Evolutionary conservation across 92 coral and sea anemone genomes (phyloP), one percentile per base, ranked within the genome.

Genomic region (Virgularia gustaviana): DNA sequence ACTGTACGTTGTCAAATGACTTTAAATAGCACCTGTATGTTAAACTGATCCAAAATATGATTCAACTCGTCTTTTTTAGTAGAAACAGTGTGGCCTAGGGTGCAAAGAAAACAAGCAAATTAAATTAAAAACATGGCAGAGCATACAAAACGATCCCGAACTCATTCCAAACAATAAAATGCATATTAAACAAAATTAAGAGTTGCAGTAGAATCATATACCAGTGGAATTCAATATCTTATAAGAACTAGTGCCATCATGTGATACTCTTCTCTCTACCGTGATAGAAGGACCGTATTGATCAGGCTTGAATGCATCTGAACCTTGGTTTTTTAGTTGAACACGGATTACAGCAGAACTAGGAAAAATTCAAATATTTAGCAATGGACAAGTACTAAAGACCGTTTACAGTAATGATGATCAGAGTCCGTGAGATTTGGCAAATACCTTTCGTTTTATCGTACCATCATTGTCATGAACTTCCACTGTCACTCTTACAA

Each of bases 31-130:
- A 91, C 97, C 88, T 91, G 97, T 59, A 91, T 91, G 33, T 90
- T 90, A 70, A 91, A 91, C 79, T 91, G 97, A 62, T 91, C 97
- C 65, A 91, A 55, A 34, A 91, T 86, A 72, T 91, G 97, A 61
- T 80, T 86, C 7, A 91, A 74, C 53, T 91, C 97, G 11, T 90
- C 96, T 63, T 91, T 91, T 84, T 91, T 91, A 2, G 78, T 77
- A 41, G 97, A 91, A 10, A 91, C 64, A 0, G 83, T 74, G 81
- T 57, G 85, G 23, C 96, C 97, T 91, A 63, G 35, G 68, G 57
- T 49, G 29, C 23, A 37, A 36, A 29, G 43, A 22, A 53, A 16
- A n/a, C n/a, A n/a, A n/a, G n/a, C n/a, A n/a, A n/a, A n/a, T n/a
- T n/a, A n/a, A n/a, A n/a, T n/a, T n/a, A n/a, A n/a, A n/a, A n/a